These are phyloP conservation scores for Montipora cactus DNA, from an alignment of 64 coral and sea anemone species.

Conservation along the genomic window DNA sequence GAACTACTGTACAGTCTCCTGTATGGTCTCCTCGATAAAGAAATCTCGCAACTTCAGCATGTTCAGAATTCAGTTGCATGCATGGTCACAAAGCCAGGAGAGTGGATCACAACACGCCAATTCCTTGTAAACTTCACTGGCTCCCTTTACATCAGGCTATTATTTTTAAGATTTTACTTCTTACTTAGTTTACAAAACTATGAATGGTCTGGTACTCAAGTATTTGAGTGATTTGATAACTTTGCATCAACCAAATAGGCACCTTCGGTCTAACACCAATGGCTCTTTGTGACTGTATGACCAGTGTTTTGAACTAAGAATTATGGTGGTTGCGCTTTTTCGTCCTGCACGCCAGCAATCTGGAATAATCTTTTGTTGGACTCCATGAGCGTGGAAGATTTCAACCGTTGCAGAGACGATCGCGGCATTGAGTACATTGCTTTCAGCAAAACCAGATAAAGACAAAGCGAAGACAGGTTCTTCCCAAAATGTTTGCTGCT, in stretches of 20 bases:
- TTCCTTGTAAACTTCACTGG: constrained; percentile 34
- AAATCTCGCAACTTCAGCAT: constrained; percentile 1
- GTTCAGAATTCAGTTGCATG: background rate
- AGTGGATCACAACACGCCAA: background rate
- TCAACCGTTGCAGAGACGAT: constrained; percentile 24
- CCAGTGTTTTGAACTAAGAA: too few relatives aligned
- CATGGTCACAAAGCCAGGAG: background rate
- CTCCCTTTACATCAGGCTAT: constrained; percentile 14
- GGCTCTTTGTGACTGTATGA: too few relatives aligned
- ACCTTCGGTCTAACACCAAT: background rate
- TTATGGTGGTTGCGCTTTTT: too few relatives aligned
- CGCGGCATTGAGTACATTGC: constrained; percentile 28
- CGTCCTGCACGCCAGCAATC: too few relatives aligned
- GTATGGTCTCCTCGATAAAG: background rate
- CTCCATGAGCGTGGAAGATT: constrained; percentile 41
- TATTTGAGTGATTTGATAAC: background rate
- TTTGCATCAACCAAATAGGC: background rate
- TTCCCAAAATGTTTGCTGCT: constrained; percentile 44
- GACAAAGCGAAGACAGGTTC: background rate
- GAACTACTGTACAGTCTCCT: background rate
- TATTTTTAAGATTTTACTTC: constrained; percentile 18
- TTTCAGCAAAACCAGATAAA: constrained; percentile 2
- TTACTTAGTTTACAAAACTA: background rate
- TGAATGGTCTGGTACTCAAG: background rate
- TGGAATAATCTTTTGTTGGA: too few relatives aligned